phyloP scores from a whole-genome alignment of 1,140 invertebrate genomes.

The Centruroides vittatus region DNA sequence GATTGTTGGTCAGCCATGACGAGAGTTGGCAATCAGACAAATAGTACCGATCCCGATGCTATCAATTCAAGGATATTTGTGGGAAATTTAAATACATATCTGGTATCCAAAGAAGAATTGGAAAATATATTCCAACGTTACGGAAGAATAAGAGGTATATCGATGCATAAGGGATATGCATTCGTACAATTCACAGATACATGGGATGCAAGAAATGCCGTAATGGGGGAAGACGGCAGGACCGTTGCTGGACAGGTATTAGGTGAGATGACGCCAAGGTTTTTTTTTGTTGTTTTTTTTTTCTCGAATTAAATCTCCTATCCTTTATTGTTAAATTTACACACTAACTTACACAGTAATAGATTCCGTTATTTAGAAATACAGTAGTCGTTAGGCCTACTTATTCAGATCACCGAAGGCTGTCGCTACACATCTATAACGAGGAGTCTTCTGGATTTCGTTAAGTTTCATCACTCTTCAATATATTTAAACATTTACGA shows the following conservation, averaged over 20 bases:
- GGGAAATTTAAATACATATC: slow-evolving; percentile 78
- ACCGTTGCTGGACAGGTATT: slow-evolving; percentile 68
- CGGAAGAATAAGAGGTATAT: slow-evolving; percentile 66
- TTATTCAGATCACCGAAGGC: no score
- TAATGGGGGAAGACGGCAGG: slow-evolving; percentile 65
- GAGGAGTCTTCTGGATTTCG: no score
- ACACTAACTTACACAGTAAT: no score
- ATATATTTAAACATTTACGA: no score
- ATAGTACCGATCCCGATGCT: slow-evolving; percentile 70
- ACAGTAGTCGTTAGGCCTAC: no score
- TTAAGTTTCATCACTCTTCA: no score
- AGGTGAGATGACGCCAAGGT: slow-evolving; percentile 49
- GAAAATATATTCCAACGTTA: slow-evolving; percentile 75
- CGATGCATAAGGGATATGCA: slow-evolving; percentile 83
- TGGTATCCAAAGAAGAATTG: slow-evolving; percentile 73
- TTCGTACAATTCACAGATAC: slow-evolving; percentile 80
- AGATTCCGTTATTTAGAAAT: no score
- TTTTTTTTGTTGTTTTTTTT: no score
- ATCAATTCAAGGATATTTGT: slow-evolving; percentile 78
- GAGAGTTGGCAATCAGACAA: slow-evolving; percentile 74
- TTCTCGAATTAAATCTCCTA: no score
- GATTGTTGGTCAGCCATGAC: slow-evolving; percentile 36
- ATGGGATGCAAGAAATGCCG: slow-evolving; percentile 69
- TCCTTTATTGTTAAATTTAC: no score
- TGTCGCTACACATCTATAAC: no score